These are phyloP conservation scores for Lithobates pipiens DNA, from an alignment of 2,797 vertebrate genomes.

Conservation along the genomic window DNA sequence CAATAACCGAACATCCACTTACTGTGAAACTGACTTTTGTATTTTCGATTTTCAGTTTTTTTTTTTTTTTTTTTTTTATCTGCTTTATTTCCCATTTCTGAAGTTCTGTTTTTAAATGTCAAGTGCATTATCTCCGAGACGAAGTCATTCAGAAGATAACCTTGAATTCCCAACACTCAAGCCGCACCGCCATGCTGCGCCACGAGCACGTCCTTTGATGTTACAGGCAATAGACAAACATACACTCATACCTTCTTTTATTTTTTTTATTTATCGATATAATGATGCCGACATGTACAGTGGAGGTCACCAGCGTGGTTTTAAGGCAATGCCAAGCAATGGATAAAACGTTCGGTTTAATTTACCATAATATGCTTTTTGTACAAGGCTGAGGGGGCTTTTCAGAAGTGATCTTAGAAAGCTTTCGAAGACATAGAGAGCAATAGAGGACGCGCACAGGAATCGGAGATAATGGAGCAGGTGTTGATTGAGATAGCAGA, in stretches of 20 bases:
- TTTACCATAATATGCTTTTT: too few relatives aligned
- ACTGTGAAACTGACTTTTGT: not conserved
- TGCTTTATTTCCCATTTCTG: not conserved
- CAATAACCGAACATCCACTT: not conserved
- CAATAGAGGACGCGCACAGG: too few relatives aligned
- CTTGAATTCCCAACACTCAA: not conserved
- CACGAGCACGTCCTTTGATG: not conserved
- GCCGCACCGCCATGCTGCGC: not conserved
- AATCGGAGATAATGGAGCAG: too few relatives aligned
- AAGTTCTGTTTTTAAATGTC: constrained; percentile 40
- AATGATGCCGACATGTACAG: not conserved
- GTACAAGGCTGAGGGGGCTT: too few relatives aligned
- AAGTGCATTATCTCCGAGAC: constrained; percentile 22
- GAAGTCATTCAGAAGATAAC: not conserved
- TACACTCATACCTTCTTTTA: not conserved
- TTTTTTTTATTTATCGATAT: not conserved
- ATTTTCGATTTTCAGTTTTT: not conserved
- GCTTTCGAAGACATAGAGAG: too few relatives aligned
- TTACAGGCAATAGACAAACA: not conserved
- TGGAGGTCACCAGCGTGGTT: not conserved
- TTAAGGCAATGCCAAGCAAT: too few relatives aligned
- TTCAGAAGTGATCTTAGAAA: too few relatives aligned
- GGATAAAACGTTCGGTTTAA: too few relatives aligned
- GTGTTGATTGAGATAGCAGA: too few relatives aligned
- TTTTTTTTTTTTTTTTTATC: not conserved